These are phyloP conservation scores for Aplocera efformata DNA, from an alignment of 2,888 invertebrate genomes.

Conservation along the genomic window DNA sequence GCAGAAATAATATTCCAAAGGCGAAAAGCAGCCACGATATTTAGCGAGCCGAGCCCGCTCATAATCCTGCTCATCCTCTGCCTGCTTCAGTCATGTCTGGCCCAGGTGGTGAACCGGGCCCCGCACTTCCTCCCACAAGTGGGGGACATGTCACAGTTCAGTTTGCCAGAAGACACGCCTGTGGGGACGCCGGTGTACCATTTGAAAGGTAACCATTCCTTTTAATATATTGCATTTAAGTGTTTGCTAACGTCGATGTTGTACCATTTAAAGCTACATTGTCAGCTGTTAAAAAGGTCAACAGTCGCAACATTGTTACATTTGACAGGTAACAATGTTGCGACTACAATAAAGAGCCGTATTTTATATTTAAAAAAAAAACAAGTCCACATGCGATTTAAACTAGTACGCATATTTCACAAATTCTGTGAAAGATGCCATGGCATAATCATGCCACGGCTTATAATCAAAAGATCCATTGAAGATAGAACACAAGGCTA, in stretches of 20 bases:
- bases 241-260: background rate
- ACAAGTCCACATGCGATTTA: too few species aligned
- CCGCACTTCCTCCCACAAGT: slow-evolving; percentile 87
- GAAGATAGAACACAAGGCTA: too few species aligned
- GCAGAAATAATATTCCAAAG: slow-evolving; percentile 69
- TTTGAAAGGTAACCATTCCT: slow-evolving; percentile 78
- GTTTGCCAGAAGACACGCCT: slow-evolving; percentile 86
- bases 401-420: too few species aligned
- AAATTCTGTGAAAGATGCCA: too few species aligned
- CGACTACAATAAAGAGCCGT: too few species aligned
- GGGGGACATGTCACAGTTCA: slow-evolving; percentile 89
- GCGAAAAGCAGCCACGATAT: slow-evolving; percentile 55
- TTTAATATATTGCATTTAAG: background rate
- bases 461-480: too few species aligned
- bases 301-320: too few species aligned
- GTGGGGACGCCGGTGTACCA: slow-evolving; percentile 89
- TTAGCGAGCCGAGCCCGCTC: slow-evolving; percentile 54
- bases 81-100: slow-evolving; percentile 45
- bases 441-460: too few species aligned
- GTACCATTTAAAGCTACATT: too few species aligned
- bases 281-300: too few species aligned
- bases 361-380: too few species aligned
- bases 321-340: too few species aligned
- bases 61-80: slow-evolving; percentile 53
- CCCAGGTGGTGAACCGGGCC: slow-evolving; percentile 84